Evolutionary conservation across 2,888 invertebrate genomes (phyloP).

Genomic region (Leptogaster cylindrica): DNA sequence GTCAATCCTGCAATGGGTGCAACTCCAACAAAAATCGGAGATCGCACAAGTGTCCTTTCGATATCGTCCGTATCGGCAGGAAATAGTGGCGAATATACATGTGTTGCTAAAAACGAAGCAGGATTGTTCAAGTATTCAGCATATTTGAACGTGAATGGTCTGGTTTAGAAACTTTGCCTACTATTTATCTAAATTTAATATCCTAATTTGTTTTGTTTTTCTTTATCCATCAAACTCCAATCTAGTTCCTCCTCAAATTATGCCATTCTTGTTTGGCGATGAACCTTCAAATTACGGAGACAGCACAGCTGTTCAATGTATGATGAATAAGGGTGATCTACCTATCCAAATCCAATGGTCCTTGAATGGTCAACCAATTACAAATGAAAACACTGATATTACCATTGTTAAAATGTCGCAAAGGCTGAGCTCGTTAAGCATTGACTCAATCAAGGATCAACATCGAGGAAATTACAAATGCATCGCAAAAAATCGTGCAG

Average conservation of each 20-base stretch:
- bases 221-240: constrained; percentile 27
- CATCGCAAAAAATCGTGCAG: constrained; percentile 72
- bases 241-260: constrained; percentile 77
- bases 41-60: constrained; percentile 62
- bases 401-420: constrained; percentile 68
- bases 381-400: constrained; percentile 65
- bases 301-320: constrained; percentile 75
- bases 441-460: constrained; percentile 74
- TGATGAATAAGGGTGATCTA: constrained; percentile 79
- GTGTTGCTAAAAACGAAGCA: constrained; percentile 67
- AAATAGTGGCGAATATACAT: constrained; percentile 71
- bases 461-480: constrained; percentile 81
- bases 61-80: constrained; percentile 70
- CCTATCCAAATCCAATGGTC: constrained; percentile 80
- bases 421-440: constrained; percentile 73
- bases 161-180: constrained; percentile 57
- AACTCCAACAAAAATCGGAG: constrained; percentile 64
- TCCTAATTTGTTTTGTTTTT: background rate
- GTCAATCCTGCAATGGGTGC: constrained; percentile 68
- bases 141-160: constrained; percentile 69
- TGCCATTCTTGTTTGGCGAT: constrained; percentile 78
- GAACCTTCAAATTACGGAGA: constrained; percentile 80
- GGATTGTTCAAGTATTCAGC: constrained; percentile 67
- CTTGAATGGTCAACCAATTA: constrained; percentile 70
- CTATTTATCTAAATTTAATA: constrained; percentile 25